Base-by-base conservation (phyloP, 2,797 vertebrate species). In the Erpetoichthys calabaricus region DNA sequence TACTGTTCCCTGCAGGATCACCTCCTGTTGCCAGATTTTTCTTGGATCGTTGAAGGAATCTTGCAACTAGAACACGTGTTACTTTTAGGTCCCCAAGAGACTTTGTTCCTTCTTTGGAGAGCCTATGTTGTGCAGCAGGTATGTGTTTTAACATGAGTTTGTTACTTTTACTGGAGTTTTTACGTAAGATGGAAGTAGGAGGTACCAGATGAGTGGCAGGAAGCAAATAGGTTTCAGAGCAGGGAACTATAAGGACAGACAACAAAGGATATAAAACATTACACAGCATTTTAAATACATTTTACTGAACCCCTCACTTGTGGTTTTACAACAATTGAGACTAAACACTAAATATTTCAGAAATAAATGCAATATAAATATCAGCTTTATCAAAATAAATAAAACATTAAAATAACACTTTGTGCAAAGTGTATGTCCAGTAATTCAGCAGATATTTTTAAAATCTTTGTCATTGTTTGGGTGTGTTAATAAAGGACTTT, bases 71-170 rank as follows among this genome's bases (percentile, higher is more conserved):
- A 59, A 82, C 87, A 0, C 91, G 86, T 58, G 92, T 93, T 60
- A 89, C 88, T 77, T 98, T 98, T 25, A 98, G 89, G 73, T 98
- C 95, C 49, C 92, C 93, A 2, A 98, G 74, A 10, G 95, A 98
- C 47, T 88, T 89, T 53, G 94, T 84, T 2, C 87, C 89, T 3
- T 90, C 84, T 77, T 92, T 92, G 3, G 89, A 80, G 53, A 90
- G 75, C 60, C 69, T 81, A 57, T 87, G 70, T 0, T 79, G 73
- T 4, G 81, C 81, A 52, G 72, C 65, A 6, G 74, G 74, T 2
- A 73, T 63, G 52, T 72, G 68, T 72, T 86, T 86, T 52, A 73
- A 71, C 5, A 71, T 70, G 0, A 70, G 59, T 44, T 70, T 74
- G 50, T 76, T 78, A 56, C 65, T 71, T 70, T 95, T 97, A 61